Base-by-base conservation (phyloP, 2,888 invertebrate genomes). In the Ophraella communa region DNA sequence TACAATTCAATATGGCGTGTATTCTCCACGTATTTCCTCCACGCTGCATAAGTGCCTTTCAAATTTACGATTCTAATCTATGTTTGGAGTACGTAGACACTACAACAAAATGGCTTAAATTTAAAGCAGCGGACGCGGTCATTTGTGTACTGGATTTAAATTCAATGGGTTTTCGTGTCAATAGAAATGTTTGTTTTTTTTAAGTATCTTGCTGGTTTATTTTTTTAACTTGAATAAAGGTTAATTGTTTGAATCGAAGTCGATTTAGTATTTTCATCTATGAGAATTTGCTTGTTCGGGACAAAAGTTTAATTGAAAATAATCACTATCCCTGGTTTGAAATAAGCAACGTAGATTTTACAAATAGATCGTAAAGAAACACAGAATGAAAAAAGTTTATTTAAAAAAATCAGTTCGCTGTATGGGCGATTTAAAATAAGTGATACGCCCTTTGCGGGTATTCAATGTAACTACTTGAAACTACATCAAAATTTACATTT, bases 1-100 rank as follows among this genome's bases (percentile, higher is more conserved):
- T 61, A 62, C 64, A 64, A 64, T 65, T 67, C 60, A 68, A 64
- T 66, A 64, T 62, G 58, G 47, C 57, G 33, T n/a, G n/a, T 47
- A 57, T 60, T 61, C 58, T 64, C 53, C 52, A 33, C 42, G 49
- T 51, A 52, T 59, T 65, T 59, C 60, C 65, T 61, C 64, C 44
- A 55, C 52, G 24, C 58, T 59, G 54, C 61, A 56, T 51, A 33
- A 61, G 62, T 57, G 55, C 58, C 52, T 51, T 61, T 68, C 65
- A 58, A 62, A 59, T 62, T 56, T 57, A 60, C 55, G 60, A 64
- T 64, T 64, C 52, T 49, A 64, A 64, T 64, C 64, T 64, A 44
- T 59, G 47, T 56, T 45, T 20, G 21, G 49, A 51, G 30, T 45
- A 45, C 11, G 24, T 51, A n/a, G 23, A 51, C 39, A 45, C 21